Conservation (phyloP, 2,797 vertebrate species). For the Tauraco hartlaubi region DNA sequence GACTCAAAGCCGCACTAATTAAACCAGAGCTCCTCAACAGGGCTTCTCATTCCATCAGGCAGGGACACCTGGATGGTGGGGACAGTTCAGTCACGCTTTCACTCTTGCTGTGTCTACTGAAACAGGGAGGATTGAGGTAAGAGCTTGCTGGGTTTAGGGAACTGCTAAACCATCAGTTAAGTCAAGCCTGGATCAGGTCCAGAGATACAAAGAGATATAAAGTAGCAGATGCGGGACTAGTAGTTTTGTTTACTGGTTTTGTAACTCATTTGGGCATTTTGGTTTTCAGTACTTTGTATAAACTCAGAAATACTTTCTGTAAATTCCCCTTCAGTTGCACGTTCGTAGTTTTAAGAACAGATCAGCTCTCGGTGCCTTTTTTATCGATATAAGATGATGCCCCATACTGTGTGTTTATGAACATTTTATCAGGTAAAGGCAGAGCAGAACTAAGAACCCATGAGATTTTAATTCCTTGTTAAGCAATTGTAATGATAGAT, state of each 20-base stretch:
- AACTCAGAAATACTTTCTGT: neutral
- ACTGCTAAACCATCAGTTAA: neutral
- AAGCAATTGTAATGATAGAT: conserved; percentile 25
- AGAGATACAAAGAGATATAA: neutral
- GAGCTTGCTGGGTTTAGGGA: neutral
- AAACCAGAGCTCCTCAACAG: neutral
- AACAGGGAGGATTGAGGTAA: neutral
- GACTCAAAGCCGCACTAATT: neutral
- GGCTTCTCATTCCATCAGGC: neutral
- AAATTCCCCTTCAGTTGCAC: neutral
- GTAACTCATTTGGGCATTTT: neutral
- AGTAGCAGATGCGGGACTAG: neutral
- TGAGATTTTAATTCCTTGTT: neutral
- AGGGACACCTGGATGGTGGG: neutral
- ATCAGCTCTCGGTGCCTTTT: neutral
- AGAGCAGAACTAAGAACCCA: neutral
- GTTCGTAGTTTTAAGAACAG: neutral
- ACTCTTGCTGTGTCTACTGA: neutral
- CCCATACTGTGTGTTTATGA: neutral
- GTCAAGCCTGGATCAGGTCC: neutral
- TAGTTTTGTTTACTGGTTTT: neutral
- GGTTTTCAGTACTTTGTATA: neutral
- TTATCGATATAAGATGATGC: neutral
- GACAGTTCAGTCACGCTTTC: neutral
- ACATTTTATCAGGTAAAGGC: conserved; percentile 2